Percentiles rank a stretch among this genome's conserved stretches.
Evolutionary conservation across 2,113 vertebrate species (phyloP).

Genomic region (Ursus arctos): DNA sequence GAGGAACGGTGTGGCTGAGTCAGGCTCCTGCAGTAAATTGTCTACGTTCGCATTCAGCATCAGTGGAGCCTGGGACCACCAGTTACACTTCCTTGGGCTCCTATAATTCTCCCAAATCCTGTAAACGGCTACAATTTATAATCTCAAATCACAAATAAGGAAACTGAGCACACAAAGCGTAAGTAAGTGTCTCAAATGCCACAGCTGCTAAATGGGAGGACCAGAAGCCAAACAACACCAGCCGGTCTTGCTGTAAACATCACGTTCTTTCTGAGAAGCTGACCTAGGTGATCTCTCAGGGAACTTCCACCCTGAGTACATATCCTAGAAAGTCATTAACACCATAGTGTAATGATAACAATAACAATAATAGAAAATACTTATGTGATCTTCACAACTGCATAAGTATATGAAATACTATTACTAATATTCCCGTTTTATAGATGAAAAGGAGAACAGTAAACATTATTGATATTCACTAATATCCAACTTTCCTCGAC

Average conservation of each 20-base stretch:
- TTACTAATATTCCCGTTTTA: neutral
- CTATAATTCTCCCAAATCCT: neutral
- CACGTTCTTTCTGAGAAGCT: neutral
- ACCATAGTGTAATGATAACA: neutral
- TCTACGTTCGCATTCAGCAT: neutral
- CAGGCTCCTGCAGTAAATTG: neutral
- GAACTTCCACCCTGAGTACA: neutral
- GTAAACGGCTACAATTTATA: neutral
- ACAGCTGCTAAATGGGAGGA: neutral
- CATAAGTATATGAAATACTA: neutral
- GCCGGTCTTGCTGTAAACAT: neutral
- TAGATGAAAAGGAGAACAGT: neutral
- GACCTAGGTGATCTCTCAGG: neutral
- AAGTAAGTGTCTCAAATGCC: neutral
- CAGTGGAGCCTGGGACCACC: neutral
- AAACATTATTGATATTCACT: neutral
- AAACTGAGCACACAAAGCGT: neutral
- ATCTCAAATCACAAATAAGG: neutral
- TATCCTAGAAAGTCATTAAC: neutral
- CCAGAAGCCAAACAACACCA: neutral
- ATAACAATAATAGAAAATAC: neutral
- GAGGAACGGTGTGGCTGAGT: neutral
- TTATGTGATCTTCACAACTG: neutral
- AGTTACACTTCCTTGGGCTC: neutral
- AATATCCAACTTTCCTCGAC: neutral